These are phyloP conservation scores for Limnephilus rhombicus DNA, from an alignment of 2,888 invertebrate genomes.

Conservation along the genomic window DNA sequence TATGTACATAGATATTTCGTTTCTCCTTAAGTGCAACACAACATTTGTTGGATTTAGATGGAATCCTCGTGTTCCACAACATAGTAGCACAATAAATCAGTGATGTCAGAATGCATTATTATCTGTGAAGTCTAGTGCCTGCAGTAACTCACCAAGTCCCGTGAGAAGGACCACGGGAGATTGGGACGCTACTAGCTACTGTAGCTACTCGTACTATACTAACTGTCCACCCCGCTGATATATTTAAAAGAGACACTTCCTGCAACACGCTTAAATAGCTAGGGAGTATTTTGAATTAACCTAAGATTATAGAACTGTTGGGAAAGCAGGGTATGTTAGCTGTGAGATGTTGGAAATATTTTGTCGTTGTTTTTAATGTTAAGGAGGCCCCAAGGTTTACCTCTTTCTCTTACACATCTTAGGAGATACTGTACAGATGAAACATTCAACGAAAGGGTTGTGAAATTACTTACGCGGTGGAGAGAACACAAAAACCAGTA, in stretches of 20 bases:
- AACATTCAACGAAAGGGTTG: too few species aligned
- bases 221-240: constrained; percentile 53
- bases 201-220: too few species aligned
- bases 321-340: background rate
- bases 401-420: too few species aligned
- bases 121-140: background rate
- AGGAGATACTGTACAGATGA: too few species aligned
- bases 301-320: background rate
- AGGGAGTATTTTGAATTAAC: constrained; percentile 9
- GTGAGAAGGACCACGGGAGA: constrained; percentile 4
- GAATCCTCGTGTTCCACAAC: background rate
- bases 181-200: background rate
- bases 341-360: too few species aligned
- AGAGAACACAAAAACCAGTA: too few species aligned
- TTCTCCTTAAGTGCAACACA: background rate
- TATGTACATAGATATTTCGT: too few species aligned
- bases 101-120: background rate
- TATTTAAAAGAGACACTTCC: constrained; percentile 56
- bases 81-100: background rate
- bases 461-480: too few species aligned
- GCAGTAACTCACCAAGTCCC: background rate
- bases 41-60: background rate
- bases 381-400: too few species aligned
- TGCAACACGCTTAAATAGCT: constrained; percentile 46
- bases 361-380: too few species aligned